Base-by-base conservation (phyloP, 2,113 vertebrate species). In the Bubo scandiacus region DNA sequence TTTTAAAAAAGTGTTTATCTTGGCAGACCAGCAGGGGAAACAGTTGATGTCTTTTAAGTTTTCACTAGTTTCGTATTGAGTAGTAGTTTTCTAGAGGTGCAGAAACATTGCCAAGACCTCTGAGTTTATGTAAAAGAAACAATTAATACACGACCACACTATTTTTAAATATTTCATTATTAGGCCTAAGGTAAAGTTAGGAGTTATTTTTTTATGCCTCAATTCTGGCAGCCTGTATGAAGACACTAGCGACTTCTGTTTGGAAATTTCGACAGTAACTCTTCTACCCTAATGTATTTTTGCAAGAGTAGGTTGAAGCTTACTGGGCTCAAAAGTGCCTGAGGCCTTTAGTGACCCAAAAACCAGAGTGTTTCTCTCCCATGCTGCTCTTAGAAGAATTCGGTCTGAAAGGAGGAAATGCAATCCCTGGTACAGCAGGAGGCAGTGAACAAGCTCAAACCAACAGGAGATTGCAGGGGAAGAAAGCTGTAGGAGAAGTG, bases 61-160 rank as follows among this genome's bases (percentile, higher is more conserved):
- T 95, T 97, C 81, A 82, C 92, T 97, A 36, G 91, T 95, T 97
- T 97, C 81, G 0, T 90, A 70, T 32, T 95, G 92, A 96, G 68
- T 91, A 81, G 57, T 81, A 36, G 36, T 87, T 91, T 89, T 79
- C 68, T 96, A 77, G 80, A 95, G 38, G 10, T 92, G 70, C 73
- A 79, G 49, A 77, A 86, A 54, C 49, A n/a, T 52, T 1, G 16
- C 36, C 0, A 9, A 82, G 88, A 54, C 54, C 57, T 43, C 40
- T 65, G 52, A 66, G n/a, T 68, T 89, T 55, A 58, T 34, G 65
- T 87, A 20, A 79, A 78, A 85, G 73, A 75, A 81, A 27, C 14
- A 66, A 43, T 58, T 71, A 75, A 18, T 21, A 36, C 5, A 23
- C 0, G 0, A 75, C 34, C 27, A 1, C 8, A 3, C 34, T 32